Evolutionary conservation across 2,113 vertebrate genomes (phyloP).

Genomic region (Pachypanchax playfairii): DNA sequence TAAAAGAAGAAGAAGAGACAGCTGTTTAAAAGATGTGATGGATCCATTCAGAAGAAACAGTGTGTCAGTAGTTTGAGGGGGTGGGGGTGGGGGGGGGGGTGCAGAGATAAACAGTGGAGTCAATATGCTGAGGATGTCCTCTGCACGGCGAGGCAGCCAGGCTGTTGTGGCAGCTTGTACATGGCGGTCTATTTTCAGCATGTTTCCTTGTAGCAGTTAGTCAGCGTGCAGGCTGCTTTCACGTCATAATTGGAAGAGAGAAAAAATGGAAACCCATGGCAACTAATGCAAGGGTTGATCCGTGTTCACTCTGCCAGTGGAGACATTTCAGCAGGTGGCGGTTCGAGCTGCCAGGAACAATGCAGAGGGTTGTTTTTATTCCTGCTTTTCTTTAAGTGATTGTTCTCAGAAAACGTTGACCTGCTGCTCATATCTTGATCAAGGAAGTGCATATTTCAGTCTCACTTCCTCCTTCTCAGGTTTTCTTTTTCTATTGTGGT

Average conservation of each 20-base stretch:
- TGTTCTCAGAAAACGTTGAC: conserved; percentile 18
- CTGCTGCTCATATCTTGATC: conserved; percentile 19
- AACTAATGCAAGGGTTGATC: conserved; percentile 75
- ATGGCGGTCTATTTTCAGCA: conserved; percentile 75
- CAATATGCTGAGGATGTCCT: conserved; percentile 56
- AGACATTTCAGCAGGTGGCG: conserved; percentile 61
- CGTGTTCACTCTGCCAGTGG: conserved; percentile 54
- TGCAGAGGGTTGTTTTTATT: not conserved
- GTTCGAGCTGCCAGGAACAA: conserved; percentile 1
- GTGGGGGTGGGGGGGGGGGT: not conserved
- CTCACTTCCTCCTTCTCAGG: conserved; percentile 46
- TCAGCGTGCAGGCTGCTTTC: conserved; percentile 74
- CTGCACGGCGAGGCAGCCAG: conserved; percentile 61
- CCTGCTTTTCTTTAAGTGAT: conserved; percentile 15
- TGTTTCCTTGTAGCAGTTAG: conserved; percentile 77
- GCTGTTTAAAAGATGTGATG: not conserved
- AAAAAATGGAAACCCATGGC: conserved; percentile 74
- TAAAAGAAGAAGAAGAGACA: conserved; percentile 4
- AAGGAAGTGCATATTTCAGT: conserved; percentile 53
- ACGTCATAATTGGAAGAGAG: conserved; percentile 70
- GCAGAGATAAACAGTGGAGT: conserved; percentile 33
- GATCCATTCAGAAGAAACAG: conserved; percentile 13
- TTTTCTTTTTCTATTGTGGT: conserved; percentile 10
- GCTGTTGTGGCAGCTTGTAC: conserved; percentile 66
- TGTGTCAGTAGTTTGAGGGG: not conserved